Evolutionary conservation across 2,888 invertebrate species (phyloP), one percentile per base, ranked within the genome.

Genomic region (Notodonta dromedarius): DNA sequence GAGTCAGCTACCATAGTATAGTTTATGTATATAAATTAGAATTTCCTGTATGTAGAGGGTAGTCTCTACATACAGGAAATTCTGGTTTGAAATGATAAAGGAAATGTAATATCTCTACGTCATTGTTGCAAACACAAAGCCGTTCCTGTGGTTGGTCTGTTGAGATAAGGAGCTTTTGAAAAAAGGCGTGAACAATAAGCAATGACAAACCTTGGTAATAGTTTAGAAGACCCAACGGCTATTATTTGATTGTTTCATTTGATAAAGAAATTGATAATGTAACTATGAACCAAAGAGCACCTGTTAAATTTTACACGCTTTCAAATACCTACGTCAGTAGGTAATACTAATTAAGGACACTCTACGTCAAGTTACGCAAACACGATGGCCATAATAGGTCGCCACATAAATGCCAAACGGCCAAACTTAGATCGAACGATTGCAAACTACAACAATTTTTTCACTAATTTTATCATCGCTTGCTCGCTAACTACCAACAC

Each of bases 301-400:
- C 44, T n/a, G 5, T n/a, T 5, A 3, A 5, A 46, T 46, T 46
- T 1, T 6, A 46, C 46, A 46, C 46, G 11, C 12, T 56, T 14
- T 11, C 16, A 50, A 50, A 50, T 50, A 50, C 50, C 24, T 24
- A 24, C 24, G 24, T 24, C 24, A 24, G 16, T 16, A 7, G 54
- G 32, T 56, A 51, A n/a, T 14, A 53, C 51, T 58, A 53, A 55
- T 62, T 59, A 61, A 64, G 65, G 59, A 61, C 46, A 50, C 35
- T 54, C 64, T 71, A 68, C 67, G 70, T 70, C 58, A 68, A 71
- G 75, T 86, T 85, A 85, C 83, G 80, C 84, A 85, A 86, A 77
- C 76, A 62, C 71, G 78, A 79, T 76, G 79, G 57, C 85, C 82
- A 80, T 83, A 82, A 83, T 86, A 82, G 85, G 86, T 81, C 81